These are phyloP conservation scores for Cyanistes caeruleus DNA, from an alignment of 2,113 vertebrate species.

Conservation along the genomic window DNA sequence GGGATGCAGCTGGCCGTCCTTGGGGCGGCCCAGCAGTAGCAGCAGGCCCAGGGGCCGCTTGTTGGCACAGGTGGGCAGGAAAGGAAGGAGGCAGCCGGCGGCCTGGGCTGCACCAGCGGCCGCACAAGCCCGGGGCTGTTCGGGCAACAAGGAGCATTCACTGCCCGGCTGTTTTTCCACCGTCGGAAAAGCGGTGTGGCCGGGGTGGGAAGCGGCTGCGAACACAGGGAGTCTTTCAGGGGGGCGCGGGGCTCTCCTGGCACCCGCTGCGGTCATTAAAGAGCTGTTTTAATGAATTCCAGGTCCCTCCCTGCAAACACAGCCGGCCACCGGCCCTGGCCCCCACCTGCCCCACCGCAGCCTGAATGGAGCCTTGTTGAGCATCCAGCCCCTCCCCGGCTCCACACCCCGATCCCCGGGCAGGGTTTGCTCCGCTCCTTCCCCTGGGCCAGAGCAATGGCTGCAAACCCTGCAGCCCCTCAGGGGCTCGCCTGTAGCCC, in stretches of 20 bases:
- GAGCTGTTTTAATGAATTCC: conserved; percentile 22
- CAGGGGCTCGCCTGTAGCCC: accelerated
- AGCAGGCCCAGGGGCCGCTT: background rate
- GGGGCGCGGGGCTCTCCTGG: background rate
- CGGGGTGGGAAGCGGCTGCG: background rate
- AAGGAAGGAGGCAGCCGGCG: background rate
- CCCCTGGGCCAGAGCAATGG: accelerated
- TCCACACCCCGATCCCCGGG: background rate
- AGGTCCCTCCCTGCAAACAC: conserved; percentile 16
- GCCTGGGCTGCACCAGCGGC: background rate
- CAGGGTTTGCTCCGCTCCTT: background rate
- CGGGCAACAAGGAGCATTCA: conserved; percentile 25
- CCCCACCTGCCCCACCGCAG: background rate
- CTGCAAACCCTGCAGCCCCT: background rate
- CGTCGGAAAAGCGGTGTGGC: background rate
- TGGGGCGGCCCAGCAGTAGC: background rate
- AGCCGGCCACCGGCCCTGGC: background rate
- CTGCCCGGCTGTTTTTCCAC: conserved; percentile 47
- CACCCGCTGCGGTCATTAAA: background rate
- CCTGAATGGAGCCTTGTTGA: conserved; percentile 58
- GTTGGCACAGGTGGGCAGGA: background rate
- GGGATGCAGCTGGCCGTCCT: background rate
- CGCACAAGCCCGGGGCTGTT: conserved; percentile 42
- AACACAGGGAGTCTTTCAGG: conserved; percentile 35
- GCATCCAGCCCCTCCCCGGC: background rate